Conservation (phyloP, 2,888 invertebrate genomes). For the Pachymerium ferrugineum region DNA sequence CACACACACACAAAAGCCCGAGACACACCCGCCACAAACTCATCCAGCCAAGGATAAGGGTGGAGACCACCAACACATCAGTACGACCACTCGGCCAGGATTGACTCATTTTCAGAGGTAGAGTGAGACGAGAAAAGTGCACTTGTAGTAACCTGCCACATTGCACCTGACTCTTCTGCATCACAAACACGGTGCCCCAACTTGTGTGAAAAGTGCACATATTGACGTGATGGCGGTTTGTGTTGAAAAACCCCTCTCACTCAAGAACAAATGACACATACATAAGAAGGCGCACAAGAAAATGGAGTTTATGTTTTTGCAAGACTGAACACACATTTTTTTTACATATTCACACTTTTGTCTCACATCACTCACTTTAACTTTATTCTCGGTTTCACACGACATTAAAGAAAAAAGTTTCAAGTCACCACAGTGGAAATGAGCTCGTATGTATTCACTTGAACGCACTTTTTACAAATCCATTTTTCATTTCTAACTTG, state of each 20-base stretch:
- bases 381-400: neutral
- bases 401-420: too few species aligned
- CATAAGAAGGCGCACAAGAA: neutral
- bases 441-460: slow-evolving; percentile 24
- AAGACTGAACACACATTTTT: slow-evolving; percentile 7
- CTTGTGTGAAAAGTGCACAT: slow-evolving; percentile 17
- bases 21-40: slow-evolving; percentile 16
- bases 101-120: slow-evolving; percentile 13
- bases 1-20: slow-evolving; percentile 8
- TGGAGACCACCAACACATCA: neutral
- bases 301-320: slow-evolving; percentile 13
- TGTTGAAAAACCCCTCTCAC: slow-evolving; percentile 20
- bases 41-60: slow-evolving; percentile 25
- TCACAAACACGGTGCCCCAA: slow-evolving; percentile 1
- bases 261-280: slow-evolving; percentile 18
- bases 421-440: too few species aligned
- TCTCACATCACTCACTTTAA: neutral
- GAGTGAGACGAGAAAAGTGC: neutral
- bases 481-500: slow-evolving; percentile 12
- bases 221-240: slow-evolving; percentile 10
- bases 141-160: neutral
- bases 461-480: neutral
- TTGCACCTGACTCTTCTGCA: slow-evolving; percentile 19
- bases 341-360: neutral
- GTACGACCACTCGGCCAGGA: slow-evolving; percentile 14